Evolutionary conservation across 2,888 invertebrate genomes (phyloP).

Genomic region (Drosophila parthenogenetica): DNA sequence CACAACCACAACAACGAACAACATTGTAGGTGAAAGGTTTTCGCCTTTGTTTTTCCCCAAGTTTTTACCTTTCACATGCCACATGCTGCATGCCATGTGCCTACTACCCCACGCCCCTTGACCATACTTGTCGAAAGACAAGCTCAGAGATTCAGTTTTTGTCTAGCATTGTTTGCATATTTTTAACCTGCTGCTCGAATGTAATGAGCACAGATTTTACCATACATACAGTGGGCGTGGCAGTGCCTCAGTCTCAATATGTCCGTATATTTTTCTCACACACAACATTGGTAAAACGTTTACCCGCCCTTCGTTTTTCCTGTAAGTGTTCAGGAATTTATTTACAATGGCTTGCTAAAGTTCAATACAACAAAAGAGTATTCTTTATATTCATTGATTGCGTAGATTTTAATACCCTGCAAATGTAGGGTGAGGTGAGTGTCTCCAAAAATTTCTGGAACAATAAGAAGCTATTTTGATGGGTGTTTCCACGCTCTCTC

Average conservation of each 20-base stretch:
- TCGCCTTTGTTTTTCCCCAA: constrained; percentile 29
- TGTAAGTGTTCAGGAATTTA: constrained; percentile 14
- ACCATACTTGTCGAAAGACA: constrained; percentile 29
- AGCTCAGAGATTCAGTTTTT: constrained; percentile 46
- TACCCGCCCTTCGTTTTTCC: constrained; percentile 11
- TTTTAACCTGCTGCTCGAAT: constrained; percentile 55
- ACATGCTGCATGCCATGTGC: background rate
- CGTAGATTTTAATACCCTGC: background rate
- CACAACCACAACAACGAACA: constrained; percentile 13
- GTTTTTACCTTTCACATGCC: constrained; percentile 7
- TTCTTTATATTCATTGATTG: background rate
- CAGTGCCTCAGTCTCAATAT: constrained; percentile 10
- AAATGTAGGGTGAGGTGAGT: background rate
- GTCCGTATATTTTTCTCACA: constrained; percentile 9
- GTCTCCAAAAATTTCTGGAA: background rate
- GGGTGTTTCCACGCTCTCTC: no score
- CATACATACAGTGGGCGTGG: constrained; percentile 56
- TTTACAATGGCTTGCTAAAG: background rate
- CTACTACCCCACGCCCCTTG: background rate
- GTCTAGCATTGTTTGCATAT: constrained; percentile 74
- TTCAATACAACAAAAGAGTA: background rate
- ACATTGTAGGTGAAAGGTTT: constrained; percentile 64
- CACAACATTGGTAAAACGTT: constrained; percentile 22
- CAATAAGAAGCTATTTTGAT: no score
- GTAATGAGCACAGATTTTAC: constrained; percentile 59